Percentiles rank a stretch among this genome's conserved stretches.
phyloP scores from a whole-genome alignment of 2,113 vertebrate species.

The Thamnophis sirtalis region DNA sequence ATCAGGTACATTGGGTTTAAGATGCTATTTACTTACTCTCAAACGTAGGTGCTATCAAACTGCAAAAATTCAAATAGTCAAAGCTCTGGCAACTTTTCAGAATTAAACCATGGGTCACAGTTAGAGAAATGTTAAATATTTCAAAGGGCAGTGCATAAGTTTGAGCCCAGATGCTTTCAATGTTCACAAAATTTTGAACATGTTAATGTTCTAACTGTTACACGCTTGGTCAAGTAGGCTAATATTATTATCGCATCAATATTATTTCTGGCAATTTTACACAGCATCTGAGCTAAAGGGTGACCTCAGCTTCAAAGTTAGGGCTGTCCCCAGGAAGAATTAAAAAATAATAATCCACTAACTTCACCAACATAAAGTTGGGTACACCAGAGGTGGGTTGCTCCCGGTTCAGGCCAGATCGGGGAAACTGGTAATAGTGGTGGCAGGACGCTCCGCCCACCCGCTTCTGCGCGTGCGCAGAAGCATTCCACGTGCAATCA shows the following conservation, averaged over 20 bases:
- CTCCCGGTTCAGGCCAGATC: too few relatives aligned
- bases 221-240: background rate
- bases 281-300: background rate
- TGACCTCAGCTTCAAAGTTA: background rate
- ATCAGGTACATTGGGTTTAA: background rate
- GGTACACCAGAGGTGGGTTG: too few relatives aligned
- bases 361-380: background rate
- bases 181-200: background rate
- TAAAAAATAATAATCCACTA: background rate
- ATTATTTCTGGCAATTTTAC: background rate
- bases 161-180: too few relatives aligned
- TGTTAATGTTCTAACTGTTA: background rate
- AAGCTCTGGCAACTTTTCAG: background rate
- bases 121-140: background rate
- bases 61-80: background rate
- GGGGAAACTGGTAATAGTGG: too few relatives aligned
- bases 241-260: background rate
- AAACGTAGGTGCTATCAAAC: background rate
- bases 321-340: background rate
- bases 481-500: too few relatives aligned
- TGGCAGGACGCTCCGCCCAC: too few relatives aligned
- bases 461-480: too few relatives aligned
- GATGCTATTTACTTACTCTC: too few relatives aligned
- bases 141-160: background rate
- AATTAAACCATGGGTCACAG: background rate